Evolutionary conservation across 1,140 invertebrate genomes (phyloP).

Genomic region (Bombus huntii): DNA sequence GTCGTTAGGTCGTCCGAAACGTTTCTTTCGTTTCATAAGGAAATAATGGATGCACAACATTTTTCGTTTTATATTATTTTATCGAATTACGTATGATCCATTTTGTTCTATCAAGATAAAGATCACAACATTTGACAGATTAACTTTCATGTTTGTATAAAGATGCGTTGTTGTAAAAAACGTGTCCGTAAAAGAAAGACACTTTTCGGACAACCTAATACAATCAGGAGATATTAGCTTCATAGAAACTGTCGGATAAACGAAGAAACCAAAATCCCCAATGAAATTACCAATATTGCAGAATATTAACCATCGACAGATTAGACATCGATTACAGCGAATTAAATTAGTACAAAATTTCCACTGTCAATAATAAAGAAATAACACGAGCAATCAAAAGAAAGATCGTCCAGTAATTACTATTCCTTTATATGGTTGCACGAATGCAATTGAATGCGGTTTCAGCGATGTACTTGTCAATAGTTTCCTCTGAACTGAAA

Average conservation of each 20-base stretch:
- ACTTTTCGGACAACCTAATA: neutral
- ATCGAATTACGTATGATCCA: too few relatives aligned
- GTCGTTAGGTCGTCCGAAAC: too few relatives aligned
- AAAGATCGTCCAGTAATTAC: neutral
- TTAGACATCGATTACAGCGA: neutral
- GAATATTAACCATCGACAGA: neutral
- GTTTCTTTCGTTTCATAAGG: too few relatives aligned
- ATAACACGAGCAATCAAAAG: neutral
- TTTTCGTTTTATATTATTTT: too few relatives aligned
- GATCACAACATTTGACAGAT: too few relatives aligned
- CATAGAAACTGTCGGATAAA: neutral
- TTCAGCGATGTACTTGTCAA: neutral
- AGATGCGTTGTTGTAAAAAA: too few relatives aligned
- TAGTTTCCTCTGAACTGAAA: neutral
- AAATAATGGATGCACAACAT: too few relatives aligned
- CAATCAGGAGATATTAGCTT: neutral
- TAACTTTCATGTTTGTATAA: too few relatives aligned
- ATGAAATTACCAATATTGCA: neutral
- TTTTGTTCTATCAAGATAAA: too few relatives aligned
- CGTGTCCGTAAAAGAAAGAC: too few relatives aligned
- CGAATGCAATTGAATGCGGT: conserved; percentile 10
- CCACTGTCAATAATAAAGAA: neutral
- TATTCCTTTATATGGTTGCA: neutral
- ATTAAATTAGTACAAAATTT: neutral
- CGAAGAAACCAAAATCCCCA: neutral